A percentile compares a stretch with the other conserved stretches of the same genome.
Evolutionary conservation across 2,888 invertebrate species (phyloP).

Genomic region (Himalopsyche kuldschensis): DNA sequence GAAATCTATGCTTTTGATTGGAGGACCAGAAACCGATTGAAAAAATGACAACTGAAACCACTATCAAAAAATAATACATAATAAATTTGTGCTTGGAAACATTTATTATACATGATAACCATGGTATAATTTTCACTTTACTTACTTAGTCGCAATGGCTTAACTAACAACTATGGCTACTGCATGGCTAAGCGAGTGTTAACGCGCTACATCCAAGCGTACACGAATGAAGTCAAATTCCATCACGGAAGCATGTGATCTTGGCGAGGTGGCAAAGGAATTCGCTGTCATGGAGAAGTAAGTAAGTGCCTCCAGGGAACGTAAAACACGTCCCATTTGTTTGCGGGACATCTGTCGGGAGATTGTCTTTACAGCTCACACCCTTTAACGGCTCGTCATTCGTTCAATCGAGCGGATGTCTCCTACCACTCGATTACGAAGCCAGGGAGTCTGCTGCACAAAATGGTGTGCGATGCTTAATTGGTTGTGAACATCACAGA

Average conservation of each 20-base stretch:
- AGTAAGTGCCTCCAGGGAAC: not conserved
- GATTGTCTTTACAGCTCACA: not conserved
- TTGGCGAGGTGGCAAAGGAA: not conserved
- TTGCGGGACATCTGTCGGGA: not conserved
- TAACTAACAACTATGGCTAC: too few relatives aligned
- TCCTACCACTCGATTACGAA: not conserved
- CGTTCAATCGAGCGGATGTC: not conserved
- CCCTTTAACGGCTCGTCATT: not conserved
- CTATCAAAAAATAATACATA: too few relatives aligned
- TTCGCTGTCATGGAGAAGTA: not conserved
- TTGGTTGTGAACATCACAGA: too few relatives aligned
- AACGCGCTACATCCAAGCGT: not conserved
- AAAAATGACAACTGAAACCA: too few relatives aligned
- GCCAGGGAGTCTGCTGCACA: not conserved
- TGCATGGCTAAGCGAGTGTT: not conserved
- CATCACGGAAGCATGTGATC: not conserved
- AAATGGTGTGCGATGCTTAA: too few relatives aligned
- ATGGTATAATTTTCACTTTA: too few relatives aligned
- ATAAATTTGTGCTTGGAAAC: too few relatives aligned
- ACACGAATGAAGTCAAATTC: not conserved
- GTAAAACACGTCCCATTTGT: not conserved
- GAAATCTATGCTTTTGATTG: too few relatives aligned
- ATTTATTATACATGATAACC: too few relatives aligned
- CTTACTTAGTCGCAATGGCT: too few relatives aligned
- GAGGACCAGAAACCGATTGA: too few relatives aligned